Evolutionary conservation across 2,888 invertebrate genomes (phyloP).

Genomic region (Melanostoma scalare): DNA sequence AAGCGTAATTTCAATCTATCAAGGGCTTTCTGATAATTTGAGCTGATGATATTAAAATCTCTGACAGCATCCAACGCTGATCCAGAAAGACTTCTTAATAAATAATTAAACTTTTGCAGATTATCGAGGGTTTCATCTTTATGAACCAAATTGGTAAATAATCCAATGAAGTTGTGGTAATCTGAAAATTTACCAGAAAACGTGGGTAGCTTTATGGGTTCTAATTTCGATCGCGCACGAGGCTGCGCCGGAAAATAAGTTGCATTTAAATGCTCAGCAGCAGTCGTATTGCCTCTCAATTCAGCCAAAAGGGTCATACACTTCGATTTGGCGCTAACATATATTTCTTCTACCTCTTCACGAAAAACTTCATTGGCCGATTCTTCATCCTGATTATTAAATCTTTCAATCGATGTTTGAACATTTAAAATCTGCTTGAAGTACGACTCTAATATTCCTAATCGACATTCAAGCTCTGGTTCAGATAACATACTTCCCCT

Average conservation of each 20-base stretch:
- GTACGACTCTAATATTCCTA: constrained; percentile 66
- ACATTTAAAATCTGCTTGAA: constrained; percentile 61
- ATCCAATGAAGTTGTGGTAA: constrained; percentile 60
- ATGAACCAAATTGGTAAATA: constrained; percentile 65
- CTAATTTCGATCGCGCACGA: constrained; percentile 46
- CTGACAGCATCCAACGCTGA: not conserved
- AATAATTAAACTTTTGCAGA: constrained; percentile 40
- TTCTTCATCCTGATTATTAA: constrained; percentile 24
- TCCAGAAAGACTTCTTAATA: constrained; percentile 22
- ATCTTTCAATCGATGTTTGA: constrained; percentile 55
- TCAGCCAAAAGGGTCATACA: constrained; percentile 45
- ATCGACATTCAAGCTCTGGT: constrained; percentile 63
- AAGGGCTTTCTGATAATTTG: constrained; percentile 10
- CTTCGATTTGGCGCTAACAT: constrained; percentile 44
- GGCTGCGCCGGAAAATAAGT: constrained; percentile 13
- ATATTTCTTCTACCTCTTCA: not conserved
- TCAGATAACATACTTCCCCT: not conserved
- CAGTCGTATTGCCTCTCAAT: not conserved
- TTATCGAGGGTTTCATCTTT: constrained; percentile 52
- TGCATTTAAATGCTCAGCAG: constrained; percentile 14
- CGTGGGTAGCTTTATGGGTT: constrained; percentile 53
- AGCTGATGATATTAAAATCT: constrained; percentile 22
- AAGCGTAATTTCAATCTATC: not conserved
- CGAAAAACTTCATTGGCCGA: constrained; percentile 24
- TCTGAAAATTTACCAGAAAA: constrained; percentile 67